Conservation (phyloP, 2,113 vertebrate species). For the Phylloscopus trochiloides region DNA sequence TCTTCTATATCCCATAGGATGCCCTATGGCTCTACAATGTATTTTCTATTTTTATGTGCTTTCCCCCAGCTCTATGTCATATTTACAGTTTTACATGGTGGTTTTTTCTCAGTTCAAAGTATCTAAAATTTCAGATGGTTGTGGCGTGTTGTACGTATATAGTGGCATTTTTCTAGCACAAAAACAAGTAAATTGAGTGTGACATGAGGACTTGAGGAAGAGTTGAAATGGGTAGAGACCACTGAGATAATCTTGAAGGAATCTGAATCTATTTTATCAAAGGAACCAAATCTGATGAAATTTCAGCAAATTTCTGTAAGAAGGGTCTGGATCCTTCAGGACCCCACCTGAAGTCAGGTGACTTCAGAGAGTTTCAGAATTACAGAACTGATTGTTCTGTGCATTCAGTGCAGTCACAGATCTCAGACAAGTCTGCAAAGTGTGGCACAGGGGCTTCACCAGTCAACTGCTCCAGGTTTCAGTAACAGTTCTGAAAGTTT, state of each 20-base stretch:
- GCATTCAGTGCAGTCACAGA: fast-evolving
- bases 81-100: neutral
- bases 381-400: neutral
- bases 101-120: neutral
- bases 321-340: neutral
- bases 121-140: neutral
- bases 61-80: neutral
- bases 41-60: neutral
- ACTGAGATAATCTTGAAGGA: neutral
- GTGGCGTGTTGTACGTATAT: neutral
- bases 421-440: neutral
- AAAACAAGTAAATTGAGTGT: neutral
- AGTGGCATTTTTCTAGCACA: neutral
- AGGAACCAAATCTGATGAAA: neutral
- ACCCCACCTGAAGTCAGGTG: neutral
- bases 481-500: neutral
- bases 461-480: neutral
- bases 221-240: neutral
- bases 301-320: neutral
- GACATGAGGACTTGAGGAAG: neutral
- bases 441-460: neutral
- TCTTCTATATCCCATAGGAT: neutral
- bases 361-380: neutral
- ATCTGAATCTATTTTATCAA: neutral
- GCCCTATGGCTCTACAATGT: neutral